Evolutionary conservation across 2,113 vertebrate species (phyloP).

Genomic region (Cariama cristata): DNA sequence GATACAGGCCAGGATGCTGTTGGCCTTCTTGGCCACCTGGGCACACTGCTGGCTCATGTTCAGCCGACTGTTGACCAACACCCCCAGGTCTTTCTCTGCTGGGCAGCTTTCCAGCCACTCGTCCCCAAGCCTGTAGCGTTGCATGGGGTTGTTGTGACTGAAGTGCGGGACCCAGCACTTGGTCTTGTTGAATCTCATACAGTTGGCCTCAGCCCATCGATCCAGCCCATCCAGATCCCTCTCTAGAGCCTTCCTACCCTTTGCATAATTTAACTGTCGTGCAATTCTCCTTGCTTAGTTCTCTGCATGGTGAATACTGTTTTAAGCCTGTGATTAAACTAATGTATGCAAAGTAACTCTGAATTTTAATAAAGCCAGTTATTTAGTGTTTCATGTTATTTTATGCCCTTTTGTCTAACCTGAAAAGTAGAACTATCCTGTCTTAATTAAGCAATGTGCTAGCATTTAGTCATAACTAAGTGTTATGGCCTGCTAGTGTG

Average conservation of each 20-base stretch:
- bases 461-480: background rate
- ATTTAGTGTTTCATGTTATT: background rate
- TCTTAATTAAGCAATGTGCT: background rate
- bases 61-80: background rate
- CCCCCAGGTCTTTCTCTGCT: too few relatives aligned
- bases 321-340: background rate
- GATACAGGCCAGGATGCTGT: background rate
- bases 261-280: background rate
- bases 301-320: background rate
- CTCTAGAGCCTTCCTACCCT: background rate
- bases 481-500: background rate
- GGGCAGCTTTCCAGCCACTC: too few relatives aligned
- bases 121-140: too few relatives aligned
- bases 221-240: background rate
- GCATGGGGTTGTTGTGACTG: too few relatives aligned
- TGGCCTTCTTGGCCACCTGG: background rate
- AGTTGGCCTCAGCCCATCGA: accelerated
- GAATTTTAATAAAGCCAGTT: background rate
- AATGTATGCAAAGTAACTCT: background rate
- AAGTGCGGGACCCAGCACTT: too few relatives aligned
- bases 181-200: background rate
- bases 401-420: background rate
- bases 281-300: background rate
- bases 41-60: background rate
- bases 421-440: background rate